A percentile compares a stretch with the other conserved stretches of the same genome.
These are phyloP conservation scores for Drosophila lacertosa DNA, from an alignment of 1,140 invertebrate genomes.

Conservation along the genomic window DNA sequence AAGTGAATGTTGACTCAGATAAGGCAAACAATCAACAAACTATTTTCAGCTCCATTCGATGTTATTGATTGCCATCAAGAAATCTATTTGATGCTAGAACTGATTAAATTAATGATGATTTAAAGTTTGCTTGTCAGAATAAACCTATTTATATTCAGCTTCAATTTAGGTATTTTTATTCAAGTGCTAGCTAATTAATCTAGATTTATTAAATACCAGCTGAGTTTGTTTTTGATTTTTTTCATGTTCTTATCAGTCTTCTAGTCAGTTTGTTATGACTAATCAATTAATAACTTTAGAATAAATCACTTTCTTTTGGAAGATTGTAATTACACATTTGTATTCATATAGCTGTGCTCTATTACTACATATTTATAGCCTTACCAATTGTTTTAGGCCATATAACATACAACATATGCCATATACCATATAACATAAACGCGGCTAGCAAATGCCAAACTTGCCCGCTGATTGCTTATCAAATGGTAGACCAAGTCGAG, in stretches of 20 bases:
- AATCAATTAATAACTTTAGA: not conserved
- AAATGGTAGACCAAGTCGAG: constrained; percentile 51
- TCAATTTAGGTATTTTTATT: not conserved
- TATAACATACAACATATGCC: constrained; percentile 4
- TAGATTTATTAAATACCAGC: too few species aligned
- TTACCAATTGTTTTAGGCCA: constrained; percentile 41
- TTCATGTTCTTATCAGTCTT: constrained; percentile 1
- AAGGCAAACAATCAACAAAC: constrained; percentile 11
- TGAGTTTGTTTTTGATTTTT: not conserved
- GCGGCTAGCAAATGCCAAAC: constrained; percentile 47
- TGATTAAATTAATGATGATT: too few species aligned
- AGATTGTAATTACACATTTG: constrained; percentile 35
- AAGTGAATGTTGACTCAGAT: constrained; percentile 30
- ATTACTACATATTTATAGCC: constrained; percentile 63
- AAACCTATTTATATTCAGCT: too few species aligned
- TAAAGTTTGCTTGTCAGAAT: too few species aligned
- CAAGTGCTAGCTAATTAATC: too few species aligned
- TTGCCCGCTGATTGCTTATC: constrained; percentile 66
- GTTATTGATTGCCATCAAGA: not conserved
- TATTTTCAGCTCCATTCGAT: not conserved
- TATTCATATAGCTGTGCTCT: constrained; percentile 8
- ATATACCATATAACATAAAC: not conserved
- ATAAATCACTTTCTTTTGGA: constrained; percentile 20
- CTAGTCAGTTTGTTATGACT: not conserved
- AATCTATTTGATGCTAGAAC: not conserved